These are phyloP conservation scores for Morpho deidamia DNA, from an alignment of 2,888 invertebrate genomes.

Conservation along the genomic window DNA sequence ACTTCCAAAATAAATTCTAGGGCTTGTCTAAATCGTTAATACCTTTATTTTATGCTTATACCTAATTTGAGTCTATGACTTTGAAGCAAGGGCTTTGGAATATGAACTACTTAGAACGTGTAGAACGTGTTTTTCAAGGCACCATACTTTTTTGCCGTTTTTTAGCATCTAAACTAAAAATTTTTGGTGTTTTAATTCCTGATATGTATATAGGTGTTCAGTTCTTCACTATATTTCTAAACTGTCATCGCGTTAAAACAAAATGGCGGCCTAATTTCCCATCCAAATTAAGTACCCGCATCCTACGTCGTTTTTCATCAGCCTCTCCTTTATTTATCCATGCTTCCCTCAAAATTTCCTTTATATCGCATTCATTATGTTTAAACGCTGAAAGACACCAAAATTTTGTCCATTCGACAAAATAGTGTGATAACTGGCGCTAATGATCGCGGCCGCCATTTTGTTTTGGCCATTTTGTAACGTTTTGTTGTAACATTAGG, in stretches of 20 bases:
- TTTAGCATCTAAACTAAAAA: no score
- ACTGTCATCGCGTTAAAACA: conserved; percentile 27
- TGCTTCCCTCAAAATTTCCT: conserved; percentile 63
- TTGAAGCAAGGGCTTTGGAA: no score
- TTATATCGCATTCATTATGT: conserved; percentile 66
- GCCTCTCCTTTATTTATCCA: conserved; percentile 65
- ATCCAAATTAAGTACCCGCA: conserved; percentile 60
- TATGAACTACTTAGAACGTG: no score
- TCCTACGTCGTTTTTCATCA: conserved; percentile 64
- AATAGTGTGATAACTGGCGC: conserved; percentile 72
- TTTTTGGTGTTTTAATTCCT: no score
- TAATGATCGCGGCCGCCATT: conserved; percentile 68
- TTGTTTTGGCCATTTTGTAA: conserved; percentile 53
- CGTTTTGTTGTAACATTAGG: conserved; percentile 47
- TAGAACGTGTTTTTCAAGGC: no score
- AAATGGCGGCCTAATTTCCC: conserved; percentile 60
- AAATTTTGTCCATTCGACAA: conserved; percentile 74
- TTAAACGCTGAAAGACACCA: conserved; percentile 67
- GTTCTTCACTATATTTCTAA: conserved; percentile 4
- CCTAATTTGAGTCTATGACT: no score
- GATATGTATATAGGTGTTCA: no score
- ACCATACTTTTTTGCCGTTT: no score
- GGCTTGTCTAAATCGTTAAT: no score
- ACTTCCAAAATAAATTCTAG: no score
- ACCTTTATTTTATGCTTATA: no score